Percentiles rank a stretch among this genome's conserved stretches.
phyloP scores from a whole-genome alignment of 2,888 invertebrate species.

The Biston stratarius region DNA sequence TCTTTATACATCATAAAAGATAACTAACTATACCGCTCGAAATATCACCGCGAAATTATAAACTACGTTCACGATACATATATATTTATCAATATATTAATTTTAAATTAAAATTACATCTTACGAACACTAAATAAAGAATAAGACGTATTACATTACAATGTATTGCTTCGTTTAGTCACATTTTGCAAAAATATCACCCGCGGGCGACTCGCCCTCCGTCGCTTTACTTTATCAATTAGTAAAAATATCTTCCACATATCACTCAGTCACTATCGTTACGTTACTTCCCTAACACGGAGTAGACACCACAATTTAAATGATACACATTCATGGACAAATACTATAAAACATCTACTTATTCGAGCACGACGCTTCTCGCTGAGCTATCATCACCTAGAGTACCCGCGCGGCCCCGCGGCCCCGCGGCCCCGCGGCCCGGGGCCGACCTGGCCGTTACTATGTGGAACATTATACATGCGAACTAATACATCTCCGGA shows the following conservation, averaged over 20 bases:
- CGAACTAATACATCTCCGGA: background rate
- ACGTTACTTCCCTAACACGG: slow-evolving; percentile 82
- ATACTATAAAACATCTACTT: slow-evolving; percentile 77
- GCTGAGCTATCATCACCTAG: slow-evolving; percentile 67
- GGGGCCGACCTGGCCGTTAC: background rate
- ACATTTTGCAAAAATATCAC: slow-evolving; percentile 90
- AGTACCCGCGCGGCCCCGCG: background rate
- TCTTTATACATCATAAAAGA: slow-evolving; percentile 85
- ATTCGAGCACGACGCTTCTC: slow-evolving; percentile 71
- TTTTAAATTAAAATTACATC: slow-evolving; percentile 78
- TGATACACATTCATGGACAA: slow-evolving; percentile 85
- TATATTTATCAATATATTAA: slow-evolving; percentile 59
- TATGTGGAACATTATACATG: background rate
- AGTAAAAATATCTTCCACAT: slow-evolving; percentile 81
- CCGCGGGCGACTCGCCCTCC: slow-evolving; percentile 62
- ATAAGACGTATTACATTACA: slow-evolving; percentile 89
- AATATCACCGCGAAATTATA: slow-evolving; percentile 86
- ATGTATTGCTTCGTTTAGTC: slow-evolving; percentile 92
- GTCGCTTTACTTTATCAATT: slow-evolving; percentile 60
- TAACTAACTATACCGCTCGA: slow-evolving; percentile 82
- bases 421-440: background rate
- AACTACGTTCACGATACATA: slow-evolving; percentile 85
- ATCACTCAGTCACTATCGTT: slow-evolving; percentile 82
- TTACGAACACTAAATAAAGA: slow-evolving; percentile 82
- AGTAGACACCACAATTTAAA: slow-evolving; percentile 86